Conservation (phyloP, 2,888 invertebrate genomes). For the Balanococcus diminutus region DNA sequence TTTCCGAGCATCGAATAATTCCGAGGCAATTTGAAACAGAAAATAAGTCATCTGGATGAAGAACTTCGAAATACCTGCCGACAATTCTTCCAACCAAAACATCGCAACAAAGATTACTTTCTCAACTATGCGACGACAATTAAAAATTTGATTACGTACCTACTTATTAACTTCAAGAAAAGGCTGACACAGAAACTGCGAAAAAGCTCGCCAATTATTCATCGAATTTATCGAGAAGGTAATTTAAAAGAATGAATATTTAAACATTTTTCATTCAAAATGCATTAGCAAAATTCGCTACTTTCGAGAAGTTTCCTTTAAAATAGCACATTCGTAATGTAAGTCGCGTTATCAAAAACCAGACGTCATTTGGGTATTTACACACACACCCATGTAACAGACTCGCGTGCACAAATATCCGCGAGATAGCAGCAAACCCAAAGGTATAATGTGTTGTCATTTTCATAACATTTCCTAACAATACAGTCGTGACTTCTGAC, state of each 20-base stretch:
- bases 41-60: too few species aligned
- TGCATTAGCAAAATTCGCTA: background rate
- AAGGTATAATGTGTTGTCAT: background rate
- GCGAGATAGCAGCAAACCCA: background rate
- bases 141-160: background rate
- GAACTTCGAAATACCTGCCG: too few species aligned
- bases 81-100: background rate
- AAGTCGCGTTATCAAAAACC: background rate
- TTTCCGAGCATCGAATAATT: too few species aligned
- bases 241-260: conserved; percentile 13
- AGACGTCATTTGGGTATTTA: background rate
- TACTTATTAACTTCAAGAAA: background rate
- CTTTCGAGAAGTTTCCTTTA: background rate
- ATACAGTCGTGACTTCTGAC: background rate
- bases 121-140: background rate
- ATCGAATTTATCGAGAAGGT: conserved; percentile 18
- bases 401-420: background rate
- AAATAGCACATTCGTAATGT: background rate
- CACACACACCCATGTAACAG: too few species aligned
- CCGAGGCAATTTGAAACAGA: too few species aligned
- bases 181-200: background rate
- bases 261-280: background rate
- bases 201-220: background rate
- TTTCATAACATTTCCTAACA: background rate
- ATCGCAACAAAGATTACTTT: background rate